Evolutionary conservation across 2,888 invertebrate species (phyloP).

Genomic region (Malacosoma neustria): DNA sequence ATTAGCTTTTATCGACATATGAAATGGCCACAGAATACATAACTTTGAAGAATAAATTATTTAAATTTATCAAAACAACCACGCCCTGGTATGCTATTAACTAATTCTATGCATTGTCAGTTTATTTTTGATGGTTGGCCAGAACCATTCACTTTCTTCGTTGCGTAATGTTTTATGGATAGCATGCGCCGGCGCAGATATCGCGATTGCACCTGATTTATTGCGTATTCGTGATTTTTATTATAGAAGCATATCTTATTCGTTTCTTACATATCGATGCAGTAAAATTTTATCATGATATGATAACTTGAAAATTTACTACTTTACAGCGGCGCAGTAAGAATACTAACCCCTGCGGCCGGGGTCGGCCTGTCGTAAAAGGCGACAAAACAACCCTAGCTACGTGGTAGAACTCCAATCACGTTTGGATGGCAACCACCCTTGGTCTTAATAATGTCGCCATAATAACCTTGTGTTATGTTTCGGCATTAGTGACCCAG

Average conservation of each 20-base stretch:
- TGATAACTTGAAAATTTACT: too few species aligned
- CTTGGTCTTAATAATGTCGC: too few species aligned
- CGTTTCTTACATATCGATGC: too few species aligned
- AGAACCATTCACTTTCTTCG: background rate
- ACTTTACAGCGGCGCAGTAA: too few species aligned
- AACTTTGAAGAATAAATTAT: background rate
- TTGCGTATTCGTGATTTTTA: background rate
- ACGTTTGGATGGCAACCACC: too few species aligned
- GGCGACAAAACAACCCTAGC: too few species aligned
- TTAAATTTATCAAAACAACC: background rate
- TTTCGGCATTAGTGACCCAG: too few species aligned
- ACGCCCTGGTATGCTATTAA: background rate
- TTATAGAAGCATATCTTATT: background rate
- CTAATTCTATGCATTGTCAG: background rate
- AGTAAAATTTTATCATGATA: too few species aligned
- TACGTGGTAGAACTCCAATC: too few species aligned
- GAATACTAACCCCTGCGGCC: too few species aligned
- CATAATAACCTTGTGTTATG: too few species aligned
- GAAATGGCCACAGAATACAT: background rate
- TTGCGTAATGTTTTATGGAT: background rate
- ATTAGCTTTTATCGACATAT: background rate
- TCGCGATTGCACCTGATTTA: background rate
- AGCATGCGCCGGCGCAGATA: background rate
- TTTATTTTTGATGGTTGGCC: background rate
- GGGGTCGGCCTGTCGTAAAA: too few species aligned